Evolutionary conservation across 1,140 invertebrate species (phyloP), one percentile per base, ranked within the genome.

Genomic region (Drosophila pallidifrons): DNA sequence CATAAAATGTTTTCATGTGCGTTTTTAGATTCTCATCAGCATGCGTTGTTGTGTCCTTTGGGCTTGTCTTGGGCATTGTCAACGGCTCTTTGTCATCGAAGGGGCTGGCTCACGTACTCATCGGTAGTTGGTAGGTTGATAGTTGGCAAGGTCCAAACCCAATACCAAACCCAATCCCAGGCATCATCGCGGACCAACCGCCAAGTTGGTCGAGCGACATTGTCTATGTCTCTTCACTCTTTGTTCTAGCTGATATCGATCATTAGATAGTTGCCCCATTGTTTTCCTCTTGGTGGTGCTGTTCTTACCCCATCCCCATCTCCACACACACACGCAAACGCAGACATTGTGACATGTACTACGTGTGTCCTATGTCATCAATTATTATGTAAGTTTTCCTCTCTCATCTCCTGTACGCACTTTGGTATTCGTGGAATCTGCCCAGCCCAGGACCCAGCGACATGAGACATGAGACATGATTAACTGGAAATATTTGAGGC

Each of bases 201-300:
- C 63, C 38, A 65, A 66, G n/a, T 6, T 13, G 11, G 30, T 30
- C 35, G 65, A 68, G 66, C 58, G 67, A 64, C 61, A 67, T 69
- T 64, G 59, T 75, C 65, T 55, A 51, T 38, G 54, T 30, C 51
- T 49, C 43, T 47, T 20, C 49, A 28, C 15, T 58, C 69, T 76
- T 76, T 76, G 74, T 76, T 76, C 74, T 72, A 65, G 49, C 74
- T 72, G 74, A 76, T 76, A 76, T 76, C 69, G 74, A 76, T 76
- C 74, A 72, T 76, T 76, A 76, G 74, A 76, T 76, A 72, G 69
- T 66, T 66, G 38, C 20, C 64, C 60, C 68, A 72, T 71, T 75
- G 67, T 76, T 72, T 32, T 58, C 35, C 11, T 38, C 25, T 41
- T 11, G 25, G 13, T 25, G 8, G 8, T 45, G 38, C 45, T 60